These are phyloP conservation scores for Amazona finschi DNA, from an alignment of 2,797 vertebrate species.

Conservation along the genomic window DNA sequence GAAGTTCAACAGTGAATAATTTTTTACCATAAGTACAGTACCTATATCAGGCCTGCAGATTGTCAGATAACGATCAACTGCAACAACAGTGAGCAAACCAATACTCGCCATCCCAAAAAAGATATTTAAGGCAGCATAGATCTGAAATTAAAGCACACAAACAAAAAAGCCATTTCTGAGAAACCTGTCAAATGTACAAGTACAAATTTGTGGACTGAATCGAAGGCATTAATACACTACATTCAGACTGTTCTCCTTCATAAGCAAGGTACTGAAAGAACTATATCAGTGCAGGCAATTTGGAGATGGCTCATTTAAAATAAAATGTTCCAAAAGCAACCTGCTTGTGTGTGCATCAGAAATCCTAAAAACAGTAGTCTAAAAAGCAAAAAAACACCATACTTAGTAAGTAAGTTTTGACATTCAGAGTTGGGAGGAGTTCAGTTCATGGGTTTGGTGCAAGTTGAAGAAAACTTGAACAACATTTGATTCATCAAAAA, in stretches of 20 bases:
- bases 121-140: conserved; percentile 96
- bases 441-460: background rate
- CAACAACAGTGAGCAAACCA: conserved; percentile 91
- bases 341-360: background rate
- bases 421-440: background rate
- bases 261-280: background rate
- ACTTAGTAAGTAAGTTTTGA: background rate
- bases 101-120: conserved; percentile 99
- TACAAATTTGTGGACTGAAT: background rate
- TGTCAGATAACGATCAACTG: conserved; percentile 90
- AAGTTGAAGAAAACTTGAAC: background rate
- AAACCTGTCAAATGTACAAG: background rate
- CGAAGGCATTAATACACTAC: background rate
- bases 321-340: background rate
- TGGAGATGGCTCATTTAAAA: background rate
- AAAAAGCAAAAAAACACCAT: background rate
- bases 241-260: background rate
- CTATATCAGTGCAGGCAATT: background rate
- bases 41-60: conserved; percentile 91
- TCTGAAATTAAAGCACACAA: conserved; percentile 74
- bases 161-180: background rate
- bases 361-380: background rate
- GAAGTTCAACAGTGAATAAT: background rate
- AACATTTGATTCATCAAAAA: background rate
- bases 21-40: conserved; percentile 58